Percentiles rank a stretch among this genome's conserved stretches.
phyloP scores from a whole-genome alignment of 2,113 vertebrate genomes.

The Ceyx melanurus region DNA sequence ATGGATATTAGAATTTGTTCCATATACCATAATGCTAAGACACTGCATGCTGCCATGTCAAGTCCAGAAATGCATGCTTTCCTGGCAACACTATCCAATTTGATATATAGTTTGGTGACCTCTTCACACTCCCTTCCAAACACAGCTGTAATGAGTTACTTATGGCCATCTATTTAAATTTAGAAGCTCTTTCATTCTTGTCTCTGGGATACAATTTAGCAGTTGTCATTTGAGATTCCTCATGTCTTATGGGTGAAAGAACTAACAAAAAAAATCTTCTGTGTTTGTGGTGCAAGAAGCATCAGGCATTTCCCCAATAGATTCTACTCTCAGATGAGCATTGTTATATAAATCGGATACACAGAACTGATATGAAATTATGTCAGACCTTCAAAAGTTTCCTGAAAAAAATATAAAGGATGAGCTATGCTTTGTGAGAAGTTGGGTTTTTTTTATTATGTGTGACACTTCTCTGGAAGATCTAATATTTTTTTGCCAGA shows the following conservation, averaged over 20 bases:
- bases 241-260: not conserved
- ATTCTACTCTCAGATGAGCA: not conserved
- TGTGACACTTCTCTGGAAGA: not conserved
- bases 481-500: not conserved
- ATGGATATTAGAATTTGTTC: not conserved
- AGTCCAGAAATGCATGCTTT: conserved; percentile 10
- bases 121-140: conserved; percentile 7
- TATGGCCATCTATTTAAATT: not conserved
- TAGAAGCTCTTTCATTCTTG: not conserved
- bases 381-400: not conserved
- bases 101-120: not conserved
- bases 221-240: not conserved
- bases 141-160: not conserved
- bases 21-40: not conserved
- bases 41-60: not conserved
- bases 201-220: not conserved
- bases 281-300: not conserved
- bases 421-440: not conserved
- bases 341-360: not conserved
- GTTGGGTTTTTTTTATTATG: not conserved
- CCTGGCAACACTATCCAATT: not conserved
- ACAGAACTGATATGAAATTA: not conserved
- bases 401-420: not conserved
- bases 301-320: not conserved
- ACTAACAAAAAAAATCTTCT: not conserved